phyloP scores from a whole-genome alignment of 2,888 invertebrate genomes.

The Brachylomia viminalis region DNA sequence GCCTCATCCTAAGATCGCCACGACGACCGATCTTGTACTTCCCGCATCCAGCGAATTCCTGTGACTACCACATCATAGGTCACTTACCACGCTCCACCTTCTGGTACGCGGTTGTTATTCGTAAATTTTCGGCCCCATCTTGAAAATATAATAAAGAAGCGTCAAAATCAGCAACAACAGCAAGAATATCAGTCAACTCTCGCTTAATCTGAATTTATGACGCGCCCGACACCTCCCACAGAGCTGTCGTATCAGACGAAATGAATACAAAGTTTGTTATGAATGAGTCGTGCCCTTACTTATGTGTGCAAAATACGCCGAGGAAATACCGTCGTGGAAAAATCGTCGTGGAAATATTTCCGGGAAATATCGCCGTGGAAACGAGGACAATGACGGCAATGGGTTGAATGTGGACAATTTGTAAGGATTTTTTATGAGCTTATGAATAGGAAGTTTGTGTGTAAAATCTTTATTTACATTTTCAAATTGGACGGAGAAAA shows the following conservation, averaged over 20 bases:
- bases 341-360: slow-evolving; percentile 13
- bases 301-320: slow-evolving; percentile 44
- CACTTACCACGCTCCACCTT: background rate
- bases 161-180: slow-evolving; percentile 40
- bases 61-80: background rate
- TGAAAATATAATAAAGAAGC: background rate
- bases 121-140: background rate
- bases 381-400: slow-evolving; percentile 40
- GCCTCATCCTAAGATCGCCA: background rate
- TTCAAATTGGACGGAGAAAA: background rate
- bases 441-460: slow-evolving; percentile 30
- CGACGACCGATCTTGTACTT: background rate
- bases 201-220: slow-evolving; percentile 78
- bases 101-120: too few relatives aligned
- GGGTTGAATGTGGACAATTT: slow-evolving; percentile 61
- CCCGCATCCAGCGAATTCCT: background rate
- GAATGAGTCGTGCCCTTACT: slow-evolving; percentile 69
- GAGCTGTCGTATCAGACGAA: slow-evolving; percentile 68
- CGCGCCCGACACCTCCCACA: slow-evolving; percentile 70
- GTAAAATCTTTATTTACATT: slow-evolving; percentile 16
- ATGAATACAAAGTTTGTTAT: slow-evolving; percentile 78
- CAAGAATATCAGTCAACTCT: slow-evolving; percentile 43
- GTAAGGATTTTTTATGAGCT: slow-evolving; percentile 52
- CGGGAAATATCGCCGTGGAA: slow-evolving; percentile 39
- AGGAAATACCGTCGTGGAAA: slow-evolving; percentile 45